Percentiles rank a stretch among this genome's conserved stretches.
phyloP scores from a whole-genome alignment of 2,888 invertebrate species.

The Calameuta idolon region DNA sequence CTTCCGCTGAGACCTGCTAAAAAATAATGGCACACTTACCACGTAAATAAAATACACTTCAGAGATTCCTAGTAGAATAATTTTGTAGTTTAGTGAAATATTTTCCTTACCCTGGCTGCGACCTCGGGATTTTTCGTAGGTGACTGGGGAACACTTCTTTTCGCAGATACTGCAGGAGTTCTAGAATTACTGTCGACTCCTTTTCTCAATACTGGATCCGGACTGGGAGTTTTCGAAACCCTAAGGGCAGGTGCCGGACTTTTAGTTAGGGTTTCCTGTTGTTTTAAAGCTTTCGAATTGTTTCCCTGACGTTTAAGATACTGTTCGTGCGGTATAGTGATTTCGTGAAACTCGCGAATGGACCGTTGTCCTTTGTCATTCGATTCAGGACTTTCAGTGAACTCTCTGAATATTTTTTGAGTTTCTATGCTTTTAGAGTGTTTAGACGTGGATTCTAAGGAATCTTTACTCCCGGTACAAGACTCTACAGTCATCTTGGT shows the following conservation, averaged over 20 bases:
- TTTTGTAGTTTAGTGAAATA: background rate
- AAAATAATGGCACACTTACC: background rate
- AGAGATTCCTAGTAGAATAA: background rate
- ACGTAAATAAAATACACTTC: background rate
- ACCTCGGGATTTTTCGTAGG: conserved; percentile 46
- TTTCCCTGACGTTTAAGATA: background rate
- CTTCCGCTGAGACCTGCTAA: background rate
- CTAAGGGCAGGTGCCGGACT: conserved; percentile 28
- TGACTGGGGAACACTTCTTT: conserved; percentile 40
- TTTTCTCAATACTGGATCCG: conserved; percentile 40
- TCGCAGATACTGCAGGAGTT: conserved; percentile 16
- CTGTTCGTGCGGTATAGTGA: background rate
- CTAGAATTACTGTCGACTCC: conserved; percentile 27
- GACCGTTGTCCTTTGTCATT: background rate
- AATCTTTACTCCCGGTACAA: conserved; percentile 4
- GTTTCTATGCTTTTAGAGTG: background rate
- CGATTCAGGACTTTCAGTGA: background rate
- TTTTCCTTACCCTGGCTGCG: conserved; percentile 38
- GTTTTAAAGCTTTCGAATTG: background rate
- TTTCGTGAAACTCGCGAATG: background rate
- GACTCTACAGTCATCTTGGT: background rate
- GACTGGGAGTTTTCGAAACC: conserved; percentile 49
- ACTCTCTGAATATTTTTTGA: background rate
- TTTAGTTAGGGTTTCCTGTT: conserved; percentile 4
- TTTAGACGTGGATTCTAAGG: background rate